A percentile compares a stretch with the other conserved stretches of the same genome.
These are phyloP conservation scores for Mungos mungo DNA, from an alignment of 2,113 vertebrate genomes.

Conservation along the genomic window DNA sequence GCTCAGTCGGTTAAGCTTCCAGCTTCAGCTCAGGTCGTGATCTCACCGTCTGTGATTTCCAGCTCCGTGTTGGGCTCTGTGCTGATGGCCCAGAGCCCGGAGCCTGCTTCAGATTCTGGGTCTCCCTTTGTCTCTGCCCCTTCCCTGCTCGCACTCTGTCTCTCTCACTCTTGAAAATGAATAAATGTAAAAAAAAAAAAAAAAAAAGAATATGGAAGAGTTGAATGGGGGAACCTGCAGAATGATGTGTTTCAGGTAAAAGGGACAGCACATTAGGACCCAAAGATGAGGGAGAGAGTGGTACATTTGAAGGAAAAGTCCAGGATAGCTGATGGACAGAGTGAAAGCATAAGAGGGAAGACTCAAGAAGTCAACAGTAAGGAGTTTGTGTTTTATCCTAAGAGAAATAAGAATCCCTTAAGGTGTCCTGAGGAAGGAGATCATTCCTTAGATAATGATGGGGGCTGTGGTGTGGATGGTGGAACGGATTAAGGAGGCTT, in stretches of 20 bases:
- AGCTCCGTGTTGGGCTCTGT: too few species aligned
- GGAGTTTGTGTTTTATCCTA: not conserved
- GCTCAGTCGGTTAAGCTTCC: too few species aligned
- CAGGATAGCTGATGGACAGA: not conserved
- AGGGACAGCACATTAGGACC: not conserved
- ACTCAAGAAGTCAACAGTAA: not conserved
- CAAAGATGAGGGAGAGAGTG: not conserved
- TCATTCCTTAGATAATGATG: not conserved
- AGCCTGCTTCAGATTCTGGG: too few species aligned
- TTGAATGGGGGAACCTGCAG: not conserved
- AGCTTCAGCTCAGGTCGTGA: too few species aligned
- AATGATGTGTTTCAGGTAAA: not conserved
- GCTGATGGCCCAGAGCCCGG: too few species aligned
- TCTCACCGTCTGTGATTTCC: too few species aligned
- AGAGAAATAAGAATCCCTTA: not conserved
- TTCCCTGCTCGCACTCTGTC: too few species aligned
- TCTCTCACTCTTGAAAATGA: too few species aligned
- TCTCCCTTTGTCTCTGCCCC: too few species aligned
- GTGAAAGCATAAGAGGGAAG: not conserved
- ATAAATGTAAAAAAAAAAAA: too few species aligned
- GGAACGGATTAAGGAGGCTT: not conserved
- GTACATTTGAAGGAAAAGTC: not conserved
- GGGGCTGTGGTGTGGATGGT: not conserved
- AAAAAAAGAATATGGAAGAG: not conserved
- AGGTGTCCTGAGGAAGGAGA: not conserved